phyloP scores from a whole-genome alignment of 2,797 vertebrate genomes.

The Anisognathus igniventris region DNA sequence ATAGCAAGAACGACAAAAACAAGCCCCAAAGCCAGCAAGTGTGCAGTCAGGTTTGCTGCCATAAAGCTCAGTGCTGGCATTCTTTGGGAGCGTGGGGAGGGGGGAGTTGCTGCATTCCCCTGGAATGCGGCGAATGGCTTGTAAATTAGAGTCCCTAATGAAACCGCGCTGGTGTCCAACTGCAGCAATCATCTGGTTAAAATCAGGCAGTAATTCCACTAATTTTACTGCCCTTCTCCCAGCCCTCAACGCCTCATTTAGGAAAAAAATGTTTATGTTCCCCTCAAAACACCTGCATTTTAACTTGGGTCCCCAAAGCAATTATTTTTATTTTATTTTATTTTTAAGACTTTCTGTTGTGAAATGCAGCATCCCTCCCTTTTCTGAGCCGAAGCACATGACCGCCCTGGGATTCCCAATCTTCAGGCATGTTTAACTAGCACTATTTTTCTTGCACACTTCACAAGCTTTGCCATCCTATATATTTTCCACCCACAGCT shows the following conservation, averaged over 20 bases:
- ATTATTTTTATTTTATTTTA: conserved; percentile 74
- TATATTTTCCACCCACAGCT: conserved; percentile 41
- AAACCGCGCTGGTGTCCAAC: conserved; percentile 94
- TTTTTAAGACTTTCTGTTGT: conserved; percentile 62
- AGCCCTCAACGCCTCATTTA: conserved; percentile 96
- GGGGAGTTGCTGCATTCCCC: conserved; percentile 73
- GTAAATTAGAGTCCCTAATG: conserved; percentile 99
- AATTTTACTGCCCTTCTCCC: conserved; percentile 90
- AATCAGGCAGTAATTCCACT: conserved; percentile 99
- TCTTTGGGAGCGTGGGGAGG: conserved; percentile 69
- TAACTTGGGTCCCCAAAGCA: conserved; percentile 79
- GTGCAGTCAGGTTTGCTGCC: conserved; percentile 40
- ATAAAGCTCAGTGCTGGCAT: conserved; percentile 71
- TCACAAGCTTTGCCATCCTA: not conserved
- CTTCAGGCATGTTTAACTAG: conserved; percentile 20
- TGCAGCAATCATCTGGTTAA: conserved; percentile 99
- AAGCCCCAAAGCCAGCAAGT: not conserved
- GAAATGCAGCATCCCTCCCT: conserved; percentile 58
- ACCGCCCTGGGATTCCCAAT: conserved; percentile 46
- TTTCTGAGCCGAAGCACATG: conserved; percentile 42
- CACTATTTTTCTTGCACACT: conserved; percentile 26
- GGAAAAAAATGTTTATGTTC: conserved; percentile 91
- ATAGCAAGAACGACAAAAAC: not conserved
- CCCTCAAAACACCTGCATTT: conserved; percentile 93
- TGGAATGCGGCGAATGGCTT: conserved; percentile 93